A percentile compares a stretch with the other conserved stretches of the same genome.
Evolutionary conservation across 1,140 invertebrate species (phyloP).

Genomic region (Trachymyrmex cornetzi): DNA sequence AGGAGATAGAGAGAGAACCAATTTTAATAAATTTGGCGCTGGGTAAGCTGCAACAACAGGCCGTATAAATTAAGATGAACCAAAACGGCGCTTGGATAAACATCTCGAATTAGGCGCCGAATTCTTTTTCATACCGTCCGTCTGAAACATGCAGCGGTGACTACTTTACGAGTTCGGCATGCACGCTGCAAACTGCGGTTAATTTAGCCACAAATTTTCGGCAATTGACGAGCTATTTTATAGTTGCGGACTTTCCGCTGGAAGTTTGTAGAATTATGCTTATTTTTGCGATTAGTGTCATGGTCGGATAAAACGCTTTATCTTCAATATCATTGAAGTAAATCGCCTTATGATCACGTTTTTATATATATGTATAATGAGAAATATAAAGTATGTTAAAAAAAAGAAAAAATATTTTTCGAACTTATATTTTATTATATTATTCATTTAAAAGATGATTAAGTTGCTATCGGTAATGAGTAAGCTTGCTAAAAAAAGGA

Average conservation of each 20-base stretch:
- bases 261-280: constrained; percentile 45
- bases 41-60: constrained; percentile 81
- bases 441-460: not conserved
- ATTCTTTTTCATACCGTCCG: constrained; percentile 77
- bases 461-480: not conserved
- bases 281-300: constrained; percentile 29
- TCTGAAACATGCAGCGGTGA: constrained; percentile 65
- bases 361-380: not conserved
- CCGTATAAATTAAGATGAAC: constrained; percentile 80
- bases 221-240: constrained; percentile 73
- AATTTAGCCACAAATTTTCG: constrained; percentile 68
- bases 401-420: not conserved
- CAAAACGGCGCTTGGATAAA: constrained; percentile 79
- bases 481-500: not conserved
- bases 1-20: constrained; percentile 13
- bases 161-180: constrained; percentile 79
- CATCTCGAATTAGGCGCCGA: constrained; percentile 81
- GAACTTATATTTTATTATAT: not conserved
- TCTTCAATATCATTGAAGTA: not conserved
- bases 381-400: not conserved
- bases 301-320: not conserved
- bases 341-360: not conserved
- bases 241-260: constrained; percentile 54
- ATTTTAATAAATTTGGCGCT: constrained; percentile 81
- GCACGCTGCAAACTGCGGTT: constrained; percentile 65